Conservation (phyloP, 2,888 invertebrate species). For the Macroteleia sp. region DNA sequence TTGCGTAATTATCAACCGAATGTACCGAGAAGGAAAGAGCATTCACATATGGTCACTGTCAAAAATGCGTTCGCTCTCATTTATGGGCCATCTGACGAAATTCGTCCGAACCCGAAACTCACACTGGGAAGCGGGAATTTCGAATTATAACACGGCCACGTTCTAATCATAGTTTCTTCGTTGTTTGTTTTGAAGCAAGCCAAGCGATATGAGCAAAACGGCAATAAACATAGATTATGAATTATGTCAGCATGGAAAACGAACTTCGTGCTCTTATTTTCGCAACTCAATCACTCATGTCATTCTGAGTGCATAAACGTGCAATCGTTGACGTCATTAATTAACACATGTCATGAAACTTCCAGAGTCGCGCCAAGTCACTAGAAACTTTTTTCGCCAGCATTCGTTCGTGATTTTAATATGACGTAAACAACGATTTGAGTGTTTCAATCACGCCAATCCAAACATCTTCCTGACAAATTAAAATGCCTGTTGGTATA, state of each 20-base stretch:
- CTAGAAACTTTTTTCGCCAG: not conserved
- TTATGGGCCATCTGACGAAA: conserved; percentile 25
- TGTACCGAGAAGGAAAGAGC: not conserved
- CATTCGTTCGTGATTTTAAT: not conserved
- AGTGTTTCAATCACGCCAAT: conserved; percentile 1
- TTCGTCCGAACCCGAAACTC: not conserved
- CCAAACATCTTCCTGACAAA: not conserved
- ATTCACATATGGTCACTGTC: too few species aligned
- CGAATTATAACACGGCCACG: too few species aligned
- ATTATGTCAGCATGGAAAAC: conserved; percentile 27
- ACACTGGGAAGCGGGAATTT: too few species aligned
- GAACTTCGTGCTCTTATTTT: conserved; percentile 34
- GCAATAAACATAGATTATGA: conserved; percentile 12
- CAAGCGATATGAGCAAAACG: too few species aligned
- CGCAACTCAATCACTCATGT: conserved; percentile 43
- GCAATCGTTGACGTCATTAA: conserved; percentile 41
- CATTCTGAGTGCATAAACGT: conserved; percentile 34
- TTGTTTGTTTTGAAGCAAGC: too few species aligned
- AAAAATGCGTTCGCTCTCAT: not conserved
- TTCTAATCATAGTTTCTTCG: too few species aligned
- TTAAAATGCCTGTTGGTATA: conserved; percentile 7
- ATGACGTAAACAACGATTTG: not conserved
- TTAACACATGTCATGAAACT: conserved; percentile 36
- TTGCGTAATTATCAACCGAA: conserved; percentile 16
- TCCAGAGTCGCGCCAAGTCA: conserved; percentile 14